A percentile compares a stretch with the other conserved stretches of the same genome.
phyloP scores from a whole-genome alignment of 2,888 invertebrate genomes.

The Gastracanthus pulcherrimus region DNA sequence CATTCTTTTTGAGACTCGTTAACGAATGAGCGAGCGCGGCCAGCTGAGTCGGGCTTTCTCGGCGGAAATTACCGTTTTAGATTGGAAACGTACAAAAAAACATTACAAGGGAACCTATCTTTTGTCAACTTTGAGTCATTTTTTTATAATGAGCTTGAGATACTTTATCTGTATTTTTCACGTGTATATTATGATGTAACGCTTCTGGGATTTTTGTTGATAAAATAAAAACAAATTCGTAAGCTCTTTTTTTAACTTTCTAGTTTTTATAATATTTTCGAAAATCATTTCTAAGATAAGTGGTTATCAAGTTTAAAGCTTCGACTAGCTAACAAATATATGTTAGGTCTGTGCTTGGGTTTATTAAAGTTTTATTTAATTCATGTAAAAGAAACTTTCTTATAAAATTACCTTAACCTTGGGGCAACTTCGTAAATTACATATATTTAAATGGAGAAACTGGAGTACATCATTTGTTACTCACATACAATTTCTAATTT shows the following conservation, averaged over 20 bases:
- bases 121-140: neutral
- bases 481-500: too few species aligned
- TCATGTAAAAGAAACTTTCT: too few species aligned
- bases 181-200: neutral
- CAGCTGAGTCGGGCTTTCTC: neutral
- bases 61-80: neutral
- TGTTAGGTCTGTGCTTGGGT: neutral
- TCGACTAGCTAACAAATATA: neutral
- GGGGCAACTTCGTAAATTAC: too few species aligned
- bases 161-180: neutral
- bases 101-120: neutral
- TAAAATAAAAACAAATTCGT: neutral
- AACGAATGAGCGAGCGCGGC: neutral
- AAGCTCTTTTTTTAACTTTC: too few species aligned
- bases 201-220: neutral
- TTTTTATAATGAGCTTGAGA: neutral
- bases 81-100: constrained; percentile 18
- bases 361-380: neutral
- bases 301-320: too few species aligned
- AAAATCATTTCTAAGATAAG: too few species aligned
- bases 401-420: too few species aligned
- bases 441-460: too few species aligned
- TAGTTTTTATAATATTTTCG: too few species aligned
- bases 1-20: neutral
- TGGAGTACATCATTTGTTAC: too few species aligned